These are phyloP conservation scores for Apodemia hepburni DNA, from an alignment of 2,888 invertebrate genomes.

Conservation along the genomic window DNA sequence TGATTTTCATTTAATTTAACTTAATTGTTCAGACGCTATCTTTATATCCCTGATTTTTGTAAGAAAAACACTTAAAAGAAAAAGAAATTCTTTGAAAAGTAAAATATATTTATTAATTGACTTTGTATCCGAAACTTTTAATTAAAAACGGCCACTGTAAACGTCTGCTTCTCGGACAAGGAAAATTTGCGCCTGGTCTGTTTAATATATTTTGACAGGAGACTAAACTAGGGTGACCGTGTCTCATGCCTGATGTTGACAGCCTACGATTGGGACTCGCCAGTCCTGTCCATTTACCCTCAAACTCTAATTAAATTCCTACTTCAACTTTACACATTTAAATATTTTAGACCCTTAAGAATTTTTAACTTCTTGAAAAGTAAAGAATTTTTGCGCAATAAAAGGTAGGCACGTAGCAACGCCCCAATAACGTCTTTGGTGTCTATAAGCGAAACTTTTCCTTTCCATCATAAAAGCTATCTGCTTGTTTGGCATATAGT, in stretches of 20 bases:
- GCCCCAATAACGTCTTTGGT: too few relatives aligned
- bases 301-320: conserved; percentile 68
- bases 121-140: conserved; percentile 3
- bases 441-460: too few relatives aligned
- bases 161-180: conserved; percentile 6
- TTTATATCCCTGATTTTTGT: background rate
- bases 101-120: conserved; percentile 2
- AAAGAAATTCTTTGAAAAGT: background rate
- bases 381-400: too few relatives aligned
- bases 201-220: conserved; percentile 46
- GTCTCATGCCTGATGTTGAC: conserved; percentile 46
- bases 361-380: background rate
- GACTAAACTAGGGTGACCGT: conserved; percentile 34
- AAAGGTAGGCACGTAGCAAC: too few relatives aligned
- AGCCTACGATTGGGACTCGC: conserved; percentile 54
- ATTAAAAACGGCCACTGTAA: conserved; percentile 2
- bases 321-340: conserved; percentile 34
- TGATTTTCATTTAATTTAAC: too few relatives aligned
- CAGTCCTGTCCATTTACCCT: conserved; percentile 36
- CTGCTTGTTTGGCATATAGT: too few relatives aligned
- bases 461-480: too few relatives aligned
- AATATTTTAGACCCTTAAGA: conserved; percentile 1
- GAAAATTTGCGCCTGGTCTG: conserved; percentile 27
- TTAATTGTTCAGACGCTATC: too few relatives aligned
- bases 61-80: background rate